These are phyloP conservation scores for Chrosomus eos DNA, from an alignment of 2,797 vertebrate genomes.

Conservation along the genomic window DNA sequence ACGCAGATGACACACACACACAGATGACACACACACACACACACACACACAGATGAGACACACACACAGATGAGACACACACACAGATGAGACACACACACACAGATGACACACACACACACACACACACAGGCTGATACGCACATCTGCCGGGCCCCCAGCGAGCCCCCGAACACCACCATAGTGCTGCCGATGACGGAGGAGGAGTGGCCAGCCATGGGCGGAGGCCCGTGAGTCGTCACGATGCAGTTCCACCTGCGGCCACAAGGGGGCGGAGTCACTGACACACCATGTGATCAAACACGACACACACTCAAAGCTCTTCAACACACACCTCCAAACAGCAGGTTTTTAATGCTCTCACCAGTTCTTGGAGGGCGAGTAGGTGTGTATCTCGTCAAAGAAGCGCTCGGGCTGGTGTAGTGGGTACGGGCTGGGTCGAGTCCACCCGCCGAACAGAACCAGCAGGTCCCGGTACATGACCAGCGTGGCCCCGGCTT, in stretches of 20 bases:
- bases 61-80: too few species aligned
- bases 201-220: constrained; percentile 97
- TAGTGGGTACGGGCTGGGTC: constrained; percentile 95
- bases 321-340: too few species aligned
- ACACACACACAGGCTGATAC: constrained; percentile 34
- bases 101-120: neutral
- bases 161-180: constrained; percentile 97
- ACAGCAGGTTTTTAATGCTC: constrained; percentile 33
- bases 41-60: too few species aligned
- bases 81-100: too few species aligned
- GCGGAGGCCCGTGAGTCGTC: constrained; percentile 94
- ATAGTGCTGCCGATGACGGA: constrained; percentile 94
- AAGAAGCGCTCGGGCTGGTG: constrained; percentile 98
- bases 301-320: too few species aligned
- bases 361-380: constrained; percentile 99
- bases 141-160: constrained; percentile 97
- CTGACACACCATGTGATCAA: too few species aligned
- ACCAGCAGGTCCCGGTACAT: constrained; percentile 96
- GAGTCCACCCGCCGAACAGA: constrained; percentile 96
- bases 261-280: neutral
- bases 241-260: constrained; percentile 99
- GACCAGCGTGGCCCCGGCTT: constrained; percentile 95
- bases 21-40: neutral
- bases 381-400: constrained; percentile 98
- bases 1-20: too few species aligned